Conservation (phyloP, 2,113 vertebrate genomes). For the Benitochromis conjunctus region DNA sequence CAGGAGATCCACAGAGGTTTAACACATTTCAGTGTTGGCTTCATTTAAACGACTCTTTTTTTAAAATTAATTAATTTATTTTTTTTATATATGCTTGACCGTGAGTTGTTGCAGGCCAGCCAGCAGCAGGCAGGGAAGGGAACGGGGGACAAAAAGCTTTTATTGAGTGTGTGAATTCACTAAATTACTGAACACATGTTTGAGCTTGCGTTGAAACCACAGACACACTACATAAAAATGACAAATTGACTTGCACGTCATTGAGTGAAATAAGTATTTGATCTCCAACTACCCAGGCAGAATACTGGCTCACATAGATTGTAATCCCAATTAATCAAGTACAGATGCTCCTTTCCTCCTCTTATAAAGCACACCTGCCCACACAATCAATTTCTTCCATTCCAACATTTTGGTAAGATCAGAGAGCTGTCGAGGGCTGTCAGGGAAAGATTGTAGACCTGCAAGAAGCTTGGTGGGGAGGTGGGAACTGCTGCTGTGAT, state of each 20-base stretch:
- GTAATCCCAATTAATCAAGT: neutral
- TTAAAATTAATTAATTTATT: no score
- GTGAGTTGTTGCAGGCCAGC: neutral
- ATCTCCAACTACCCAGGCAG: rapidly evolving
- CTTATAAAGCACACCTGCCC: neutral
- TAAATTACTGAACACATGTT: neutral
- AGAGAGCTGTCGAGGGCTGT: neutral
- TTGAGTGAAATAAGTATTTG: neutral
- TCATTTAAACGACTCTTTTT: neutral
- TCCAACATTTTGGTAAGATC: neutral
- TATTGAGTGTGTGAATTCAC: neutral
- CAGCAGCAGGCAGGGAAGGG: neutral
- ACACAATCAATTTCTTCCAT: neutral
- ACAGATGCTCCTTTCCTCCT: neutral
- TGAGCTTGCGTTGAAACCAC: rapidly evolving
- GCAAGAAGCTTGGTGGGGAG: neutral
- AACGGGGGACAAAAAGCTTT: rapidly evolving
- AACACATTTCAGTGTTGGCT: rapidly evolving
- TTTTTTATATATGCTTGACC: rapidly evolving
- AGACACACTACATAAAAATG: neutral
- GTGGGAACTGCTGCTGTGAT: rapidly evolving
- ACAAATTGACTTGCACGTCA: neutral
- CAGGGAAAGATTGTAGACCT: neutral
- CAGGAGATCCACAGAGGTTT: neutral
- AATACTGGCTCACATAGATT: neutral